Base-by-base conservation (phyloP, 2,113 vertebrate species). In the Alethe castanea region DNA sequence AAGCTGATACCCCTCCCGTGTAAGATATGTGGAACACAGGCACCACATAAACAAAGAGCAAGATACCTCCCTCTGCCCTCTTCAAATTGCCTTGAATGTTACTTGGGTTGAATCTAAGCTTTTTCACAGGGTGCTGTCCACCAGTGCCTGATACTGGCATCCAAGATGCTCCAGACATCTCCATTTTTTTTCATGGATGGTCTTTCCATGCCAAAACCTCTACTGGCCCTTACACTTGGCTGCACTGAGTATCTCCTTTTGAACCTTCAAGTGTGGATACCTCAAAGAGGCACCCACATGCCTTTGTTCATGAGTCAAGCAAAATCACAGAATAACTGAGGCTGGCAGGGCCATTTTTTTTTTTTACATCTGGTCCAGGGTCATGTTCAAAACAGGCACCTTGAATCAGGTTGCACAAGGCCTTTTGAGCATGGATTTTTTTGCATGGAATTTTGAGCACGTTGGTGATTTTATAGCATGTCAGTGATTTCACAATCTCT, bases 221-320 rank as follows among this genome's bases (percentile, higher is more conserved):
- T 35, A 36, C 15, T 44, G 42, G 12, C 45, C 33, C 29, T 79
- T 35, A 19, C 9, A 24, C 45, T 57, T 70, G 47, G 12, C 40
- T 73, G 26, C 14, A 2, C 13, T 45, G 25, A 67, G 0, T 56
- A 24, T 24, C 45, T 69, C 2, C 19, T 56, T 69, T 40, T 69
- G 28, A 77, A 24, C 20, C 3, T 56, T 36, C 33, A 59, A 5
- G 8, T 52, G 44, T 33, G 44, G 18, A 24, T 52, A 52, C 26
- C 42, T 61, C 38, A 53, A 54, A 53, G 12, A 59, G 29, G 19
- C 9, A 45, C 18, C 17, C 19, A 59, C 22, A 4, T 44, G 4
- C 29, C 40, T 69, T 77, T 0, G 0, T 54, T 54, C 38, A 5
- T 5, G 26, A 52, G 20, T 12, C 6, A 14, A 33, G 48, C 9